Base-by-base conservation (phyloP, 1,140 invertebrate species). In the Drusus annulatus region DNA sequence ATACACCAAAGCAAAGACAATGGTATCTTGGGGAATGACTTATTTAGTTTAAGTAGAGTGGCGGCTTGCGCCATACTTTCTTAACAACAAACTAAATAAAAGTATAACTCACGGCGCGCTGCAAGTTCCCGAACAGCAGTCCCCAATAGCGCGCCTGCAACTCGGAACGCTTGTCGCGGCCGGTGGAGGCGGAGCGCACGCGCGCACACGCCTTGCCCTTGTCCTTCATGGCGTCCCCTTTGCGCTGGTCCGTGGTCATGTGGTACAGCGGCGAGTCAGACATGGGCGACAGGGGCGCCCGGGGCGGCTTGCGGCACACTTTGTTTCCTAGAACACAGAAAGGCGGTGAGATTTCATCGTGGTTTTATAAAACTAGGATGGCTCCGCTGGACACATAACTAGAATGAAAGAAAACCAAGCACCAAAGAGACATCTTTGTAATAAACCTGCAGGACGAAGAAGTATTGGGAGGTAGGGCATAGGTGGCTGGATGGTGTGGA, bases 81-180 rank as follows among this genome's bases (percentile, higher is more conserved):
- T n/a, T n/a, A n/a, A n/a, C n/a, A n/a, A n/a, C n/a, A n/a, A 28
- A 28, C 28, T 28, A 2, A 3, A 36, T 56, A 19, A 56, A 4
- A 56, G 19, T 56, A 4, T 36, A 28, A n/a, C 63, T 65, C 69
- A 98, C 95, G 25, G 97, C 96, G 84, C 97, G 88, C 87, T 97
- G 94, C 60, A 99, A 89, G 89, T 98, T 98, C 58, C 97, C 97
- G 90, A 98, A 98, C 45, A 99, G 89, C 85, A 98, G 93, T 3
- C 97, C 96, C 98, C 98, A 99, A 86, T 98, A 98, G 58, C 97
- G 88, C 21, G 96, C 96, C 83, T 96, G 92, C 19, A 98, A 87
- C 89, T 98, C 97, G 7, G 95, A 96, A 84, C 95, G 94, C 88
- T 96, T 96, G 86, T 97, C 95, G 21, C 96, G 89, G 21, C 96